Base-by-base conservation (phyloP, 1,140 invertebrate species). In the Fopius arisanus region DNA sequence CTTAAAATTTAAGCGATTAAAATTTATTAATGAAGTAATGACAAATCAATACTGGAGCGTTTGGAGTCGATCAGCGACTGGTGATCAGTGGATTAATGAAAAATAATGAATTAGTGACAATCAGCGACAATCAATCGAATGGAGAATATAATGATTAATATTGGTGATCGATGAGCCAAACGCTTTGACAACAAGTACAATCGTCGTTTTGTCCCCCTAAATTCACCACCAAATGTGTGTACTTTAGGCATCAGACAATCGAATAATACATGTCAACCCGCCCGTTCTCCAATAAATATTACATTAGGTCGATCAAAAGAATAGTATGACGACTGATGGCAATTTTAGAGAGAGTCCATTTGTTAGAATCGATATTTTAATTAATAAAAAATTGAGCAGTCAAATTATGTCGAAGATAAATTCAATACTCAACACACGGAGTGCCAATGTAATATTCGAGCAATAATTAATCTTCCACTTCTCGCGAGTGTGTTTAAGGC, bases 1-100 rank as follows among this genome's bases (percentile, higher is more conserved):
- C 84, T 85, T 85, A 84, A 81, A 80, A 79, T 83, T 83, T 84
- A 84, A 77, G 75, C 73, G 73, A 73, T 40, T 33, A 41, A 63
- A 33, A 66, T 23, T 29, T 31, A 40, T 59, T 41, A 31, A 62
- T 63, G 14, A 70, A 41, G 10, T 29, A 78, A 81, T 73, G 73
- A 78, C 74, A 65, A 65, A 65, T 16, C n/a, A 65, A 33, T 31
- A 65, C 70, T 78, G 75, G 78, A 43, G 72, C 77, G 75, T 79
- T 78, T 80, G 78, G 71, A 69, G 40, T 69, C 72, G 73, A 74
- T 29, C 41, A 72, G 65, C 29, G 51, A 73, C 28, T 75, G 43
- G 43, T 62, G 70, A 66, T 48, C 29, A 69, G 66, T 12, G 63
- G 67, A 37, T 43, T 33, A 68, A 63, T 72, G 43, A 66, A 69